Evolutionary conservation across 2,797 vertebrate genomes (phyloP).

Genomic region (Halcyon chelicuti): DNA sequence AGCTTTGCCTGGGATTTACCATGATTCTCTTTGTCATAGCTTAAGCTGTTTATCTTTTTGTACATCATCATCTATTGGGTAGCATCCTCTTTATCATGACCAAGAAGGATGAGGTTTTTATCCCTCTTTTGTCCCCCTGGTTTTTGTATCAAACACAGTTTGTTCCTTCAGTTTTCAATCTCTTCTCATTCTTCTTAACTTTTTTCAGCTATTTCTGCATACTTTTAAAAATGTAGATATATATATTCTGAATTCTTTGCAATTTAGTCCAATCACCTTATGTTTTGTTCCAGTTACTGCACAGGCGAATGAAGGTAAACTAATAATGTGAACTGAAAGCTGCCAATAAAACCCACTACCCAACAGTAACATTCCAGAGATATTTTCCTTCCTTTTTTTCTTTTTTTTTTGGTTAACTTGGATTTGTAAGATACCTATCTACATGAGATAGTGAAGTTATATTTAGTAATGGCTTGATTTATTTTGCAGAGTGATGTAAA

Average conservation of each 20-base stretch:
- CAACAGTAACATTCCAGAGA: background rate
- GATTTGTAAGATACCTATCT: background rate
- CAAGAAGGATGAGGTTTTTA: background rate
- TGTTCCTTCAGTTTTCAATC: background rate
- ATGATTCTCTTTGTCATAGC: background rate
- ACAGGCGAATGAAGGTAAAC: background rate
- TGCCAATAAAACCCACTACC: background rate
- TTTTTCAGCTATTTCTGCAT: background rate
- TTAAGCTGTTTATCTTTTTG: background rate
- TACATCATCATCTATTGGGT: background rate
- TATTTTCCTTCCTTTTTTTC: too few relatives aligned
- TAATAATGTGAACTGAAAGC: background rate
- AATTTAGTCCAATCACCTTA: background rate
- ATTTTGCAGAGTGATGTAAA: background rate
- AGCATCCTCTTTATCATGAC: background rate
- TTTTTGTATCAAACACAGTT: background rate
- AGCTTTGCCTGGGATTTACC: background rate
- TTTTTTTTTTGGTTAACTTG: background rate
- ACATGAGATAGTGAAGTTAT: background rate
- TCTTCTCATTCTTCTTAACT: background rate
- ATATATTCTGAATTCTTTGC: background rate
- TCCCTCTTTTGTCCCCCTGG: background rate
- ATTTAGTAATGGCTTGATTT: background rate
- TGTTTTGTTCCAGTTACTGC: background rate
- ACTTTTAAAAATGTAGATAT: background rate